Evolutionary conservation across 2,113 vertebrate species (phyloP), one percentile per base, ranked within the genome.

Genomic region (Sapajus apella): DNA sequence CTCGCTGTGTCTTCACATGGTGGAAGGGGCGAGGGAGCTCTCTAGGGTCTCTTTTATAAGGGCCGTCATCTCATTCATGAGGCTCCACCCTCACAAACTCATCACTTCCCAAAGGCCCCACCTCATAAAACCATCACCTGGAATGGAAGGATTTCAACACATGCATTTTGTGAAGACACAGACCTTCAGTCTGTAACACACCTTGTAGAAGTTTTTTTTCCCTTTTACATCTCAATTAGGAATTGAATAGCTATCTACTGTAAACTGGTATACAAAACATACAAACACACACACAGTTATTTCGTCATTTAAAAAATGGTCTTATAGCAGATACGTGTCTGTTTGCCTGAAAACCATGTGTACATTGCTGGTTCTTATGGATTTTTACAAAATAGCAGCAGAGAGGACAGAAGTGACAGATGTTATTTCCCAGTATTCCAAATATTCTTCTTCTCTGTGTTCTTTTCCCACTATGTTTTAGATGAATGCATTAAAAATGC

Each of bases 231-330:
- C 52, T 40, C 21, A 82, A 58, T 16, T 8, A 40, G 14, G 64
- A 68, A 35, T 32, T 32, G n/a, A 37, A 58, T 27, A 56, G 21
- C n/a, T 82, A 27, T 6, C 13, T 40, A 27, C 25, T 82, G 52
- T 30, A 11, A 61, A 43, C 30, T 17, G 20, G 25, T 1, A 8
- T 11, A 11, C 43, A 21, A 76, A 58, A 35, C 40, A 11, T 8
- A 25, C 13, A 9, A 17, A 6, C 40, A 16, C 27, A 13, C 0
- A 50, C 0, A 56, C 16, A 35, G 3, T 25, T 12, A 61, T 89
- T 45, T 76, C 8, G 9, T n/a, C 87, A 45, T 3, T 6, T 88
- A 58, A 10, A 35, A 45, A 76, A 43, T 35, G 72, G 40, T 11
- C 20, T 89, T 27, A 35, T 12, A 32, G 13, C 52, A 45, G 70